A percentile compares a stretch with the other conserved stretches of the same genome.
Conservation (phyloP, 2,888 invertebrate species). For the Andrena dorsata region DNA sequence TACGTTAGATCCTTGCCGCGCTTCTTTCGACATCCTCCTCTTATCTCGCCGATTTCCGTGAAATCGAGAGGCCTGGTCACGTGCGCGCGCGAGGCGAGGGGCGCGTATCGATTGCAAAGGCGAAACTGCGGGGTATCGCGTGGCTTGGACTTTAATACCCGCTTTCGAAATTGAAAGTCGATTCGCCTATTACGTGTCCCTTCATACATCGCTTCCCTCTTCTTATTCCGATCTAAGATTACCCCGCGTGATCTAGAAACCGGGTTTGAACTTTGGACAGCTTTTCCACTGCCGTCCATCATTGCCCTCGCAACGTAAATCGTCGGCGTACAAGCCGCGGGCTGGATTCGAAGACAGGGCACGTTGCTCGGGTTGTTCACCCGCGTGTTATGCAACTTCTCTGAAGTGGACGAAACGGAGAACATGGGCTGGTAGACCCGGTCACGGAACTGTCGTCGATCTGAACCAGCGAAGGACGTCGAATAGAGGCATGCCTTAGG, state of each 20-base stretch:
- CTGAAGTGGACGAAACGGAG: slow-evolving; percentile 31
- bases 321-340: no score
- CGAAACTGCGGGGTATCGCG: background rate
- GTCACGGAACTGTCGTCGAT: slow-evolving; percentile 58
- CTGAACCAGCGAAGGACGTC: slow-evolving; percentile 50
- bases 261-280: no score
- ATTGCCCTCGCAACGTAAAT: background rate
- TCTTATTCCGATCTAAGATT: background rate
- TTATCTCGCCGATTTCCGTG: slow-evolving; percentile 6
- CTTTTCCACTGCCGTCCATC: background rate
- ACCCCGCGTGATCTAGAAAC: no score
- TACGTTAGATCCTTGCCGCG: slow-evolving; percentile 1
- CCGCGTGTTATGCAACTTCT: slow-evolving; percentile 38
- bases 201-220: background rate
- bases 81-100: background rate
- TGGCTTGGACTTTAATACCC: background rate
- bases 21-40: background rate
- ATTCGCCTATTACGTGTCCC: slow-evolving; percentile 6
- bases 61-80: background rate
- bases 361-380: slow-evolving; percentile 19
- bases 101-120: slow-evolving; percentile 2
- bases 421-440: slow-evolving; percentile 16
- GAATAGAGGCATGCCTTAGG: slow-evolving; percentile 33
- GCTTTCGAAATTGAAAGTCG: slow-evolving; percentile 38
- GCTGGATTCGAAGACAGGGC: background rate